Base-by-base conservation (phyloP, 1,140 invertebrate genomes). In the Eupeodes corollae region DNA sequence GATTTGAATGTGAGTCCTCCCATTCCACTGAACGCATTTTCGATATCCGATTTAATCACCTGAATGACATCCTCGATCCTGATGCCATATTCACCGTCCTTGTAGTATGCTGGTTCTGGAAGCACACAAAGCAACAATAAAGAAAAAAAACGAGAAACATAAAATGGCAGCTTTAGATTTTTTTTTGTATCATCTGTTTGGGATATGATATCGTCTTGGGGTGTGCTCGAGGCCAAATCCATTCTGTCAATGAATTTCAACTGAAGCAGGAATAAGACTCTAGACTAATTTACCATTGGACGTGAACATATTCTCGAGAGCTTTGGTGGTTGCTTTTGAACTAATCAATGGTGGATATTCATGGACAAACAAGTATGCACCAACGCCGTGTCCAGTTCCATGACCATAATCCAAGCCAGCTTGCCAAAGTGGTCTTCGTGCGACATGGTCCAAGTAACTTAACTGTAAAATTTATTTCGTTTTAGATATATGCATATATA, bases 311-410 rank as follows among this genome's bases (percentile, higher is more conserved):
- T 84, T 83, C 19, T 80, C 75, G 58, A 84, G 73, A 69, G 2
- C 88, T 86, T 12, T 84, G 82, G 68, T 88, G 79, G 52, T 81
- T 78, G 61, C 78, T 76, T 11, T 44, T 76, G 77, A 86, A 3
- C 79, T 79, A 47, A 93, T 84, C 40, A 82, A 82, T 46, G 82
- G 80, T 11, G 87, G 86, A 14, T 80, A 86, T 76, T 97, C 93
- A 70, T 97, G 93, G 16, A 98, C 93, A 73, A 93, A 92, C 30
- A 98, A 75, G 73, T 85, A 96, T 32, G 86, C 77, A 13, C 93
- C 93, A 48, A 97, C 85, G n/a, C 94, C 93, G 70, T 98, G 94
- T 0, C 93, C 90, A 16, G 93, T 97, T 19, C 93, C 92, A 69
- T 98, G 94, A 8, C 77, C 75, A 71, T 96, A 98, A 73, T 98